Base-by-base conservation (phyloP, 2,113 vertebrate species). In the Diphyllodes magnificus region DNA sequence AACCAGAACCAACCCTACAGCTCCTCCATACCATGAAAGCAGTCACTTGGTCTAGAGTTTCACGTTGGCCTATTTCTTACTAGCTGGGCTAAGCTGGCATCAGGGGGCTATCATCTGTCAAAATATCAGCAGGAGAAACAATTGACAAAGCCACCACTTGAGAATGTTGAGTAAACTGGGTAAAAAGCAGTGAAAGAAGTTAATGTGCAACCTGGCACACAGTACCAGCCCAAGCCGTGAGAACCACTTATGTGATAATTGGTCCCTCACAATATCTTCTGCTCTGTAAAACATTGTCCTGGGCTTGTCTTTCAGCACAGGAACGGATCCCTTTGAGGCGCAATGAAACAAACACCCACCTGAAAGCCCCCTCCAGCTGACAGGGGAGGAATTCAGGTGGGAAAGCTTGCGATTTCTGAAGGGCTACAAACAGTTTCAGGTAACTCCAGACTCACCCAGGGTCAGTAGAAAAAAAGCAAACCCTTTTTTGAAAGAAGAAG, bases 121-220 rank as follows among this genome's bases (percentile, higher is more conserved):
- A 98, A 98, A 98, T 95, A 98, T 96, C 97, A 97, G 97, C 93
- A 90, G 92, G 76, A 92, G 95, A 73, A 98, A 98, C 98, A 98
- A 98, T 98, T 95, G 98, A 98, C 98, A 98, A 98, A 98, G 98
- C 98, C 96, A 97, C 94, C 98, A 96, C 97, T 98, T 98, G 98
- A 98, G 98, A 98, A 98, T 91, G 94, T 87, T 89, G 97, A 98
- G 97, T 92, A 97, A 98, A 97, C 95, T 86, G 92, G 97, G 75
- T 95, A 98, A 96, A 96, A 96, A 94, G 95, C 96, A 92, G 90
- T 98, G 98, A 98, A 98, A 98, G 98, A 98, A 97, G 97, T 97
- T 98, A 98, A 98, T 98, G 98, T 97, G 97, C 53, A 88, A 97
- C 96, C 98, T 98, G 98, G 98, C 98, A 98, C 97, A 94, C 88